Conservation (phyloP, 1,140 invertebrate species). For the Drosophila persimilis region DNA sequence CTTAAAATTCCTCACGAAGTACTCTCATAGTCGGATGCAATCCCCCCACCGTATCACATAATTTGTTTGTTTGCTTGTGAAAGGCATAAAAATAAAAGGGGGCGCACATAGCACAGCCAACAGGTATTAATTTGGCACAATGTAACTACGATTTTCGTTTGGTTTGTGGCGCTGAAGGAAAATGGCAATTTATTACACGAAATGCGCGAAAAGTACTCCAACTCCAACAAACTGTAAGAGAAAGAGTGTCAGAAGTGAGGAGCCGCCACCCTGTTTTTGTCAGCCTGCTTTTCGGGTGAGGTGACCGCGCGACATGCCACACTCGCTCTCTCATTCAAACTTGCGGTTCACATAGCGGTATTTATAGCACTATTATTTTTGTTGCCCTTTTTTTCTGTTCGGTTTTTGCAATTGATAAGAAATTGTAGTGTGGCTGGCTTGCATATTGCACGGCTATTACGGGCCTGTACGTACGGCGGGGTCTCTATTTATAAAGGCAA, state of each 20-base stretch:
- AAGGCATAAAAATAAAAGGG: slow-evolving; percentile 33
- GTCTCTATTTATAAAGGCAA: slow-evolving; percentile 65
- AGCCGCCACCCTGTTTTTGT: background rate
- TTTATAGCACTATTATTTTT: slow-evolving; percentile 47
- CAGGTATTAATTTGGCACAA: slow-evolving; percentile 74
- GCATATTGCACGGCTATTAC: slow-evolving; percentile 37
- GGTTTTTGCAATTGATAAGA: slow-evolving; percentile 68
- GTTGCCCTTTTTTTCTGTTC: slow-evolving; percentile 30
- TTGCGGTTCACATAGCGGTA: slow-evolving; percentile 49
- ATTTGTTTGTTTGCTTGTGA: slow-evolving; percentile 36
- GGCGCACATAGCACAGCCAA: slow-evolving; percentile 42
- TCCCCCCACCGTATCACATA: slow-evolving; percentile 5
- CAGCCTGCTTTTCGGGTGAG: slow-evolving; percentile 10
- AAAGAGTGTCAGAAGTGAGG: background rate
- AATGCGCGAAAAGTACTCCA: slow-evolving; percentile 67
- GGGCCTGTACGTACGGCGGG: too few relatives aligned
- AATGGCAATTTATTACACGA: slow-evolving; percentile 71
- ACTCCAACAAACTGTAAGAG: slow-evolving; percentile 3
- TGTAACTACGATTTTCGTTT: slow-evolving; percentile 49
- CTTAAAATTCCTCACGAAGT: background rate
- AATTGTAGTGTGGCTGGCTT: slow-evolving; percentile 44
- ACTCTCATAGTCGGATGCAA: background rate
- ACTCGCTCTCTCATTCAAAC: slow-evolving; percentile 17
- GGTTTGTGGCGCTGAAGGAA: slow-evolving; percentile 53
- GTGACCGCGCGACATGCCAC: slow-evolving; percentile 1